Evolutionary conservation across 2,113 vertebrate species (phyloP).

Genomic region (Psophia crepitans): DNA sequence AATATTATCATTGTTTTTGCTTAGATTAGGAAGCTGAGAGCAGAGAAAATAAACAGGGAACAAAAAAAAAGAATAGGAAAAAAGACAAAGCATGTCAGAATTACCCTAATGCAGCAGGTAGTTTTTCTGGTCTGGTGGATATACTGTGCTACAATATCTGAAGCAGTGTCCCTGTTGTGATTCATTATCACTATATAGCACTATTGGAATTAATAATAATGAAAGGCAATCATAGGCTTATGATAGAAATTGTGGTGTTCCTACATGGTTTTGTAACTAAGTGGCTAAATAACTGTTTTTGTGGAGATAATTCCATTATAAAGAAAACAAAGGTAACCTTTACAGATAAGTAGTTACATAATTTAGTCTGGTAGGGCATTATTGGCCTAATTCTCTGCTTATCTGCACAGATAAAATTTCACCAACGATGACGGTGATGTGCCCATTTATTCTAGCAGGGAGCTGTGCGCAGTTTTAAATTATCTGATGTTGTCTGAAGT

Average conservation of each 20-base stretch:
- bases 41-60: neutral
- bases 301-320: slow-evolving; percentile 40
- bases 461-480: neutral
- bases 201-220: slow-evolving; percentile 21
- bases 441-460: slow-evolving; percentile 8
- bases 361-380: slow-evolving; percentile 18
- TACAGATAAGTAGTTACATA: slow-evolving; percentile 28
- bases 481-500: neutral
- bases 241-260: slow-evolving; percentile 17
- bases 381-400: slow-evolving; percentile 38
- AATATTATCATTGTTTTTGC: neutral
- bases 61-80: neutral
- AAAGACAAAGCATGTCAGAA: neutral
- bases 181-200: slow-evolving; percentile 7
- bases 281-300: slow-evolving; percentile 36
- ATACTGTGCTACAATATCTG: neutral
- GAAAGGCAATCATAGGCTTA: slow-evolving; percentile 27
- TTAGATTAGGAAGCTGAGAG: slow-evolving; percentile 20
- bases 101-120: slow-evolving; percentile 37
- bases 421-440: neutral
- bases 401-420: slow-evolving; percentile 36
- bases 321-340: slow-evolving; percentile 51
- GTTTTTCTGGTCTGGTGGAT: slow-evolving; percentile 30
- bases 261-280: slow-evolving; percentile 15
- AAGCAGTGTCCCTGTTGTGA: slow-evolving; percentile 16